Base-by-base conservation (phyloP, 2,888 invertebrate genomes). In the Mesorhabditis belari region DNA sequence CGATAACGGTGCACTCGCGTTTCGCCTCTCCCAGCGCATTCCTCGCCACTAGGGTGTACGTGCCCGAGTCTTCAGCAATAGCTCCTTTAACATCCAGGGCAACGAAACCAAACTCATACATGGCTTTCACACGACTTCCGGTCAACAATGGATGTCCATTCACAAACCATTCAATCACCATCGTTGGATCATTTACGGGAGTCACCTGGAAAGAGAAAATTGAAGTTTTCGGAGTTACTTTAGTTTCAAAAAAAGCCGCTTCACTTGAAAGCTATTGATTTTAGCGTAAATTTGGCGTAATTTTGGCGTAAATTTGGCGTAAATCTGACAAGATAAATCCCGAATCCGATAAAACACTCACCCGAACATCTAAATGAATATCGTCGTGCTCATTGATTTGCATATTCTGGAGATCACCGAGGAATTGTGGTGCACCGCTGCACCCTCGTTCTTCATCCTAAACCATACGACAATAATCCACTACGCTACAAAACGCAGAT, bases 151-250 rank as follows among this genome's bases (percentile, higher is more conserved):
- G 93, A 77, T 88, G 87, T 58, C 93, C 95, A 83, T 98, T 92
- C 82, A 91, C 90, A 84, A 88, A 94, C 98, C 96, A 98, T 84
- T 96, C 95, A 9, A 98, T 92, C 72, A 89, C 88, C 95, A 98
- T 95, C 1, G 92, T 93, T 3, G 96, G 93, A 83, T 98, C 98
- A 78, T 95, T 94, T 24, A 95, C 91, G 0, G 98, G 96, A 1
- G 92, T 91, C 29, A 98, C 60, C 65, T 73, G 44, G 44, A 35
- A 35, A 35, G 12, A n/a, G 44, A 2, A 9, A n/a, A 17, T 35
- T 35, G 0, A 35, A 35, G 44, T n/a, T n/a, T n/a, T n/a, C n/a
- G n/a, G n/a, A n/a, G n/a, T n/a, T n/a, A n/a, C n/a, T n/a, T n/a
- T n/a, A n/a, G n/a, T n/a, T n/a, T n/a, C n/a, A n/a, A n/a, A n/a